phyloP scores from a whole-genome alignment of 2,113 vertebrate species.

The Cranoglanis bouderius region DNA sequence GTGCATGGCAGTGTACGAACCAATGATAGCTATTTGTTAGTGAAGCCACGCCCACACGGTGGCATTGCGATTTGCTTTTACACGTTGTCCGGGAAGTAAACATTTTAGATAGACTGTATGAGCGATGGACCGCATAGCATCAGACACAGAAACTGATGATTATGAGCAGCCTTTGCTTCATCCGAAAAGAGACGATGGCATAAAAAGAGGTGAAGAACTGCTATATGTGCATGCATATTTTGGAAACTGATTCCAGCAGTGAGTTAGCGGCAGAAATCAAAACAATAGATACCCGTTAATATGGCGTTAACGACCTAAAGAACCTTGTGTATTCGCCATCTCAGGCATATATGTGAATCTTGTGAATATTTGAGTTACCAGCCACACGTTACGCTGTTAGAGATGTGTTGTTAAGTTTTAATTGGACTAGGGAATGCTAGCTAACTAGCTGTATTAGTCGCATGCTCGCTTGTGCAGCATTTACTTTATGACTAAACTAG shows the following conservation, averaged over 20 bases:
- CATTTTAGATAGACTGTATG: neutral
- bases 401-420: neutral
- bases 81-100: slow-evolving; percentile 6
- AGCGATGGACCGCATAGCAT: slow-evolving; percentile 62
- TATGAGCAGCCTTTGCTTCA: slow-evolving; percentile 68
- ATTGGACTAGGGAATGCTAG: neutral
- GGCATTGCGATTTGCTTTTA: too few relatives aligned
- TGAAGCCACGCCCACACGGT: neutral
- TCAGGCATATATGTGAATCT: neutral
- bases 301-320: neutral
- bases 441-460: neutral
- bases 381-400: neutral
- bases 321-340: neutral
- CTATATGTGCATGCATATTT: neutral
- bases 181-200: slow-evolving; percentile 46
- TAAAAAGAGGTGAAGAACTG: slow-evolving; percentile 59
- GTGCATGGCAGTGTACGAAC: neutral
- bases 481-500: neutral
- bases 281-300: neutral
- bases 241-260: neutral
- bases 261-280: neutral
- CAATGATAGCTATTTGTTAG: neutral
- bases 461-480: neutral
- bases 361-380: neutral
- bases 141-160: slow-evolving; percentile 70